A percentile compares a stretch with the other conserved stretches of the same genome.
These are phyloP conservation scores for Hippocampus comes DNA, from an alignment of 2,113 vertebrate species.

Conservation along the genomic window DNA sequence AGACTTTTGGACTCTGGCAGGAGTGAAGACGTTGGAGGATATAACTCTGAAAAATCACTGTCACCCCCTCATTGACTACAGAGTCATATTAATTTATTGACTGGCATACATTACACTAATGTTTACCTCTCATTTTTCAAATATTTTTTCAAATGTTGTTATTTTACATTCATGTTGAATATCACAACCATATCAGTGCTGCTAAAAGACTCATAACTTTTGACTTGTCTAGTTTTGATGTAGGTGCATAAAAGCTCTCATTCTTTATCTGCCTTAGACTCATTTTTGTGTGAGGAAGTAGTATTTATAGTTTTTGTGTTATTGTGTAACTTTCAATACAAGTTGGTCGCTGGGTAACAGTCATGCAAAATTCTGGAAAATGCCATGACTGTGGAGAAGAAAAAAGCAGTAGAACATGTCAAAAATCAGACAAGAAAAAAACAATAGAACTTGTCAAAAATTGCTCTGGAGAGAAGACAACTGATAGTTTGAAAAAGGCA, in stretches of 20 bases:
- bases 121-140: slow-evolving; percentile 38
- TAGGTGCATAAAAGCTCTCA: slow-evolving; percentile 28
- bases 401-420: too few relatives aligned
- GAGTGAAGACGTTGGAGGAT: slow-evolving; percentile 62
- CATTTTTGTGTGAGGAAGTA: background rate
- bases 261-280: background rate
- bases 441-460: too few relatives aligned
- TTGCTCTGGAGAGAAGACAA: too few relatives aligned
- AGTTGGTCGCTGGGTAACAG: background rate
- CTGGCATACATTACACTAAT: slow-evolving; percentile 13
- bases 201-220: slow-evolving; percentile 25
- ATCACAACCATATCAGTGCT: slow-evolving; percentile 12
- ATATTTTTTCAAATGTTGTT: slow-evolving; percentile 4
- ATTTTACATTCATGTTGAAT: background rate
- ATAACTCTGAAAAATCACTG: slow-evolving; percentile 65
- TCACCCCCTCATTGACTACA: slow-evolving; percentile 61
- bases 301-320: slow-evolving; percentile 1
- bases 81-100: slow-evolving; percentile 41
- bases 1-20: slow-evolving; percentile 46
- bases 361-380: background rate
- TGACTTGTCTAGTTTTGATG: slow-evolving; percentile 9
- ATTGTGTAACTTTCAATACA: background rate
- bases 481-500: too few relatives aligned
- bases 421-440: too few relatives aligned
- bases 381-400: too few relatives aligned